Evolutionary conservation across 2,888 invertebrate genomes (phyloP).

Genomic region (Belgica antarctica): DNA sequence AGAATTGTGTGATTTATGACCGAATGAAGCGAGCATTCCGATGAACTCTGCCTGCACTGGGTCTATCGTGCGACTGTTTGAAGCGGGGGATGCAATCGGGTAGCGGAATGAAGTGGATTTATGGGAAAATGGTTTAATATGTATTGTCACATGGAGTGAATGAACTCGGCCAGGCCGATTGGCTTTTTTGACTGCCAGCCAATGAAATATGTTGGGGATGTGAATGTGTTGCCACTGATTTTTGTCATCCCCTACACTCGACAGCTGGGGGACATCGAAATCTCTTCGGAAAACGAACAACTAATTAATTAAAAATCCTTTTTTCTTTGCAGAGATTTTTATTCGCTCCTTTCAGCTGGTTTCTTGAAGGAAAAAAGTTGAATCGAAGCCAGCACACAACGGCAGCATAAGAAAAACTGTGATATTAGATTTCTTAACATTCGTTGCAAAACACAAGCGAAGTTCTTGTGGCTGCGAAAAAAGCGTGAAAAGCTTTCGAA

Average conservation of each 20-base stretch:
- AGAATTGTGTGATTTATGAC: too few relatives aligned
- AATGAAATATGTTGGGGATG: too few relatives aligned
- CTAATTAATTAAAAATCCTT: conserved; percentile 20
- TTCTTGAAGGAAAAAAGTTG: conserved; percentile 7
- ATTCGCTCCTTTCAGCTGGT: neutral
- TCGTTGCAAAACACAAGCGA: neutral
- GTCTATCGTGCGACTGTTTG: neutral
- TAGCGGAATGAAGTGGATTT: neutral
- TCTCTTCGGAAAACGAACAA: conserved; percentile 18
- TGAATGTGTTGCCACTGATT: neutral
- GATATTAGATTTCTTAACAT: conserved; percentile 38
- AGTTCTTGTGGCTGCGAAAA: neutral
- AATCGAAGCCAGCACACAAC: conserved; percentile 8
- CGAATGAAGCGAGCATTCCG: too few relatives aligned
- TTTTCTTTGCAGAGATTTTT: conserved; percentile 18
- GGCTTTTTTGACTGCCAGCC: neutral
- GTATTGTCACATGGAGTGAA: neutral
- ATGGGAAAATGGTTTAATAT: neutral
- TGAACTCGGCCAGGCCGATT: neutral
- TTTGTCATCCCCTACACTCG: neutral
- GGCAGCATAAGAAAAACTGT: conserved; percentile 19
- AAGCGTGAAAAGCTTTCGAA: neutral
- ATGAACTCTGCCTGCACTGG: too few relatives aligned
- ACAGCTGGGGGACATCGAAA: neutral
- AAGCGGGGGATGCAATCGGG: neutral